Percentiles rank a stretch among this genome's conserved stretches.
Conservation (phyloP, 2,797 vertebrate genomes). For the Lophius americanus region DNA sequence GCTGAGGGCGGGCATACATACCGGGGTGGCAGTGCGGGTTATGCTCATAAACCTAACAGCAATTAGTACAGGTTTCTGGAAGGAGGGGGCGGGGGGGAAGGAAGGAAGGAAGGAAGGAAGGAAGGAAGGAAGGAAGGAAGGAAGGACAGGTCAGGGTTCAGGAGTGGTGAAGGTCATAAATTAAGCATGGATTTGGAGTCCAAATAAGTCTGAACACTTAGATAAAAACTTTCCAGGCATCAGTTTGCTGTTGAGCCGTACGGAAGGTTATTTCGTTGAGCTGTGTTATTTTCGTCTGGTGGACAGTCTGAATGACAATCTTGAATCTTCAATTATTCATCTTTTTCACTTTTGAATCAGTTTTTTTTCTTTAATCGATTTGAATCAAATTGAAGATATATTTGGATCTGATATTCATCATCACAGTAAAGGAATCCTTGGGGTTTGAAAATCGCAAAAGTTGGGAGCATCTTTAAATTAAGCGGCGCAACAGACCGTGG, state of each 20-base stretch:
- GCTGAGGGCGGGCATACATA: slow-evolving; percentile 86
- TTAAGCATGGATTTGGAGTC: slow-evolving; percentile 13
- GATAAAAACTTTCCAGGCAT: background rate
- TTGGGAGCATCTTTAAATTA: background rate
- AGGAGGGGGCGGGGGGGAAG: slow-evolving; percentile 71
- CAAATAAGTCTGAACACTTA: background rate
- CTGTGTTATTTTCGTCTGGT: too few relatives aligned
- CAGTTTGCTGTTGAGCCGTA: too few relatives aligned
- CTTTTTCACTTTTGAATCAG: background rate
- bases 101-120: slow-evolving; percentile 79
- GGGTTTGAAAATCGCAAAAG: slow-evolving; percentile 1
- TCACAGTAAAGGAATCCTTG: background rate
- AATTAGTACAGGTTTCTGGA: slow-evolving; percentile 98
- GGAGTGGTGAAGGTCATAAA: slow-evolving; percentile 25
- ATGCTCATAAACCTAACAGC: slow-evolving; percentile 99
- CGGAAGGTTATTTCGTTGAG: too few relatives aligned
- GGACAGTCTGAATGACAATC: too few relatives aligned
- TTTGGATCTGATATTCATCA: slow-evolving; percentile 10
- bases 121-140: slow-evolving; percentile 83
- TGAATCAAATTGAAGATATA: background rate
- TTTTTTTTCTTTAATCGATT: background rate
- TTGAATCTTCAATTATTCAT: too few relatives aligned
- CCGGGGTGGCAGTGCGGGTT: slow-evolving; percentile 92
- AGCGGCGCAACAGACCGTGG: too few relatives aligned
- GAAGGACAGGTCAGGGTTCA: slow-evolving; percentile 78